Percentiles rank a stretch among this genome's conserved stretches.
Conservation (phyloP, 1,140 invertebrate genomes). For the Papilio aristodemus region DNA sequence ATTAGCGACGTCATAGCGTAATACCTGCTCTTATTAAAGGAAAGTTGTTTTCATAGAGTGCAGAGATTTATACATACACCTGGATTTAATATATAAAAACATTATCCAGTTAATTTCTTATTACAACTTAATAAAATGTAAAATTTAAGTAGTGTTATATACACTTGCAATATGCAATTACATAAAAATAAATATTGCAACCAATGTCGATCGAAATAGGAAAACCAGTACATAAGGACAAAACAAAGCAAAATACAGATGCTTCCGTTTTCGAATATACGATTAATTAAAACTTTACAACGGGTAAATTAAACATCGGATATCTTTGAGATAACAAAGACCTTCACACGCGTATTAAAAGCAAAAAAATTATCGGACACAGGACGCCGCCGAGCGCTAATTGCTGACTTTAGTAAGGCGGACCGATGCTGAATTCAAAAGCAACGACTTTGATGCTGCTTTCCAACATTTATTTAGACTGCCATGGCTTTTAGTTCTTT, state of each 20-base stretch:
- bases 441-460: not conserved
- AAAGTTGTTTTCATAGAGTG: not conserved
- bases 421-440: slow-evolving; percentile 10
- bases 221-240: not conserved
- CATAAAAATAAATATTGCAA: too few relatives aligned
- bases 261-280: not conserved
- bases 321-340: slow-evolving; percentile 17
- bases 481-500: too few relatives aligned
- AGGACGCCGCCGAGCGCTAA: not conserved
- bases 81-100: too few relatives aligned
- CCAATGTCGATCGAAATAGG: not conserved
- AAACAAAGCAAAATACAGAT: slow-evolving; percentile 1
- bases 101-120: too few relatives aligned
- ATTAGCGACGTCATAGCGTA: not conserved
- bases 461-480: not conserved
- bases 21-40: not conserved
- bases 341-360: slow-evolving; percentile 7
- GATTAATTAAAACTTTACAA: slow-evolving; percentile 3
- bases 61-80: not conserved
- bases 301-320: not conserved
- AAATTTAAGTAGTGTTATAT: too few relatives aligned
- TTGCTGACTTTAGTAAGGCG: not conserved
- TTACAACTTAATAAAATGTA: too few relatives aligned
- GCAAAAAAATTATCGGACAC: not conserved
- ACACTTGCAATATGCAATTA: too few relatives aligned